Evolutionary conservation across 2,113 vertebrate genomes (phyloP).

Genomic region (Ramphastos sulfuratus): DNA sequence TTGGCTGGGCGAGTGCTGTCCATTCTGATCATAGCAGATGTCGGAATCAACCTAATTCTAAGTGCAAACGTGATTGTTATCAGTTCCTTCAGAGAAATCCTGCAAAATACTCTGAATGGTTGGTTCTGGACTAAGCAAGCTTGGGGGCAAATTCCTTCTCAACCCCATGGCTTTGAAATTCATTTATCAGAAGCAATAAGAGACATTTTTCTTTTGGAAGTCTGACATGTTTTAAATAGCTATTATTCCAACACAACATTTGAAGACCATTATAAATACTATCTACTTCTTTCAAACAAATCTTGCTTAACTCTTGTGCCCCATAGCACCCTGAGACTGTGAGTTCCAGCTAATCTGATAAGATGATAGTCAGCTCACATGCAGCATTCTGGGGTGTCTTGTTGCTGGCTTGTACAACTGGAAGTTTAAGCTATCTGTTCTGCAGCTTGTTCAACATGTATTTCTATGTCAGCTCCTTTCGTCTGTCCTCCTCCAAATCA

Average conservation of each 20-base stretch:
- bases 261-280: conserved; percentile 5
- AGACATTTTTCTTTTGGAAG: conserved; percentile 42
- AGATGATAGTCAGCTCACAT: background rate
- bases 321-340: background rate
- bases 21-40: conserved; percentile 43
- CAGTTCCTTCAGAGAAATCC: conserved; percentile 14
- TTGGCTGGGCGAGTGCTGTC: background rate
- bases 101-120: background rate
- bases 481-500: background rate
- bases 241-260: conserved; percentile 29
- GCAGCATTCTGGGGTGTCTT: background rate
- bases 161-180: background rate
- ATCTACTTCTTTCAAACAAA: background rate
- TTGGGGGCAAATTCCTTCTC: conserved; percentile 46
- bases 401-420: background rate
- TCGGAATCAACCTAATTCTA: conserved; percentile 37
- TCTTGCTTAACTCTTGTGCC: background rate
- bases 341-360: conserved; percentile 38
- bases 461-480: background rate
- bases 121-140: conserved; percentile 42
- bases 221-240: conserved; percentile 50
- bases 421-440: background rate
- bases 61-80: conserved; percentile 12
- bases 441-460: background rate
- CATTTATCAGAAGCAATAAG: conserved; percentile 44